These are phyloP conservation scores for Hydrocynus forskahlii DNA, from an alignment of 2,797 vertebrate species.

Conservation along the genomic window DNA sequence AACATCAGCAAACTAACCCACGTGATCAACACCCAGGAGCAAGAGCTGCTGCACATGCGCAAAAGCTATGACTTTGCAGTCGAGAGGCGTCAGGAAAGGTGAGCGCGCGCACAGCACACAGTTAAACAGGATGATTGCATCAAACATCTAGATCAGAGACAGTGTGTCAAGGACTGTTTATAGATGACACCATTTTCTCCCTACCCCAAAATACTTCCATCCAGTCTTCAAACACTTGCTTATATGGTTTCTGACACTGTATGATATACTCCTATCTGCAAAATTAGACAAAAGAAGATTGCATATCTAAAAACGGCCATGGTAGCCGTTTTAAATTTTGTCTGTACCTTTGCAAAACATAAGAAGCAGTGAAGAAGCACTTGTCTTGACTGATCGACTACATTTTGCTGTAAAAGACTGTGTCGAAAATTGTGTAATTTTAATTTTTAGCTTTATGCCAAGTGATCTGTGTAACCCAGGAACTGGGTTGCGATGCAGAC, in stretches of 20 bases:
- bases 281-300: no score
- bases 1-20: constrained; percentile 76
- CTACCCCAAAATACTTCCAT: no score
- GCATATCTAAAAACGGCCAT: no score
- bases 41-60: constrained; percentile 75
- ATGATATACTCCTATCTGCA: no score
- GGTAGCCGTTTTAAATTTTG: no score
- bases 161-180: no score
- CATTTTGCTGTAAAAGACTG: neutral
- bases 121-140: neutral
- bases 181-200: no score
- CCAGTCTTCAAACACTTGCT: no score
- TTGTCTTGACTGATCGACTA: neutral
- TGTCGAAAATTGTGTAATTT: neutral
- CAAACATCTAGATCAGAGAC: neutral
- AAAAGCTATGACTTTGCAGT: constrained; percentile 75
- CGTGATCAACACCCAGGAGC: constrained; percentile 73
- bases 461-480: neutral
- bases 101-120: constrained; percentile 14
- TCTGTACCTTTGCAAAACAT: no score
- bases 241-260: neutral
- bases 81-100: constrained; percentile 83
- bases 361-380: neutral
- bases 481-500: neutral
- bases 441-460: neutral